Conservation (phyloP, 2,888 invertebrate genomes). For the Malachius bipustulatus region DNA sequence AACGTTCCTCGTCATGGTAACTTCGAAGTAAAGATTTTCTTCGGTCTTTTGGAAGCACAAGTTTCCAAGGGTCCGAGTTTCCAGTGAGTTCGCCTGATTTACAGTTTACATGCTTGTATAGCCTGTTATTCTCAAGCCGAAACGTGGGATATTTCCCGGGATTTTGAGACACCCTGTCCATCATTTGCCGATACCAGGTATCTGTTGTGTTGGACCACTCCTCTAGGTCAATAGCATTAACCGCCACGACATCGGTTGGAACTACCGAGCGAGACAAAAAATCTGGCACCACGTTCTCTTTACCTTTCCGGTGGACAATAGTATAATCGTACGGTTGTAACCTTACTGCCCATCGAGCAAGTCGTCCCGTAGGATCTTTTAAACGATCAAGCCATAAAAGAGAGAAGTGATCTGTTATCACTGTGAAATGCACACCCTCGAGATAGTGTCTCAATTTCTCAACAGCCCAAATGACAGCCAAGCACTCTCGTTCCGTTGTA, state of each 20-base stretch:
- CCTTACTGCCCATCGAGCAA: conserved; percentile 14
- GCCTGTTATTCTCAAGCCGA: conserved; percentile 4
- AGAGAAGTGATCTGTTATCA: conserved; percentile 19
- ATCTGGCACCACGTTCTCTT: too few relatives aligned
- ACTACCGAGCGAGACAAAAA: too few relatives aligned
- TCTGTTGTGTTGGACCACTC: too few relatives aligned
- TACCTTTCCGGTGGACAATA: too few relatives aligned
- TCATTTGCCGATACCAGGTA: conserved; percentile 11
- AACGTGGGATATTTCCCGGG: conserved; percentile 8
- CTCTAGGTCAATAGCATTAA: too few relatives aligned
- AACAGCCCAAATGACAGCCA: conserved; percentile 20
- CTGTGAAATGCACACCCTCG: conserved; percentile 16
- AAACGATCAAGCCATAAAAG: conserved; percentile 15
- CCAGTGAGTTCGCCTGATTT: neutral
- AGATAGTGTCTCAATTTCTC: conserved; percentile 19
- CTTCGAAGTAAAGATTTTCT: conserved; percentile 1
- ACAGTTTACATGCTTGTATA: conserved; percentile 7
- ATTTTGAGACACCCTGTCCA: neutral
- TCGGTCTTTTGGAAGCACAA: conserved; percentile 9
- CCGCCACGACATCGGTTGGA: too few relatives aligned
- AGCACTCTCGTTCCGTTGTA: conserved; percentile 18
- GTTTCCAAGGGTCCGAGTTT: conserved; percentile 8
- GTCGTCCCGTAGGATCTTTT: conserved; percentile 15
- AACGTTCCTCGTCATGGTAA: conserved; percentile 6
- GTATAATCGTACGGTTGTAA: conserved; percentile 13